Conservation (phyloP, 2,888 invertebrate species). For the Gasteruption jaculator region DNA sequence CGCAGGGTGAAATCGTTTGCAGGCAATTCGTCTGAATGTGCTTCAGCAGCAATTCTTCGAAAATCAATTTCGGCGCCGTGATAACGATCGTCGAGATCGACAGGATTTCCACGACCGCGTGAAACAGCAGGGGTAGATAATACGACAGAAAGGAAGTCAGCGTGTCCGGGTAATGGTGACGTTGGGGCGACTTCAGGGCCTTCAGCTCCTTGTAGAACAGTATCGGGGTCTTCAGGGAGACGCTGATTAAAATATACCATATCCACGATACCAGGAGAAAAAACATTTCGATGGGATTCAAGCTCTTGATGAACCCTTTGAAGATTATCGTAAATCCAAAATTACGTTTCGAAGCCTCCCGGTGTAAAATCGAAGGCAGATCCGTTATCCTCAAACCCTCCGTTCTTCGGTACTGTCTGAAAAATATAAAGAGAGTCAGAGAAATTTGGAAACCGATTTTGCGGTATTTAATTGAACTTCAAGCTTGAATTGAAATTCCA, state of each 20-base stretch:
- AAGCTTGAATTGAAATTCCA: neutral
- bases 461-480: neutral
- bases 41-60: slow-evolving; percentile 59
- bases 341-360: slow-evolving; percentile 39
- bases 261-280: slow-evolving; percentile 28
- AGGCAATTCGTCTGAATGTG: slow-evolving; percentile 57
- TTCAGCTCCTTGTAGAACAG: slow-evolving; percentile 49
- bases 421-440: slow-evolving; percentile 3
- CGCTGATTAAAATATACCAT: slow-evolving; percentile 42
- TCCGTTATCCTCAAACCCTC: slow-evolving; percentile 25
- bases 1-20: slow-evolving; percentile 65
- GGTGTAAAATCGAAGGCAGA: slow-evolving; percentile 28
- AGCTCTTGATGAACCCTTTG: slow-evolving; percentile 32
- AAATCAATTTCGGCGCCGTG: slow-evolving; percentile 54
- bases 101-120: slow-evolving; percentile 49
- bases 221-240: slow-evolving; percentile 46
- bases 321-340: slow-evolving; percentile 30
- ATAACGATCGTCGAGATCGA: slow-evolving; percentile 51
- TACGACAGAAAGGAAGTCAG: slow-evolving; percentile 38
- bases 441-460: no score
- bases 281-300: slow-evolving; percentile 40
- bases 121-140: slow-evolving; percentile 52
- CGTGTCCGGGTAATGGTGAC: slow-evolving; percentile 45
- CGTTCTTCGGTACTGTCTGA: slow-evolving; percentile 32
- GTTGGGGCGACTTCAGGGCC: slow-evolving; percentile 45